phyloP scores from a whole-genome alignment of 2,888 invertebrate genomes.

The Harpalus rufipes region DNA sequence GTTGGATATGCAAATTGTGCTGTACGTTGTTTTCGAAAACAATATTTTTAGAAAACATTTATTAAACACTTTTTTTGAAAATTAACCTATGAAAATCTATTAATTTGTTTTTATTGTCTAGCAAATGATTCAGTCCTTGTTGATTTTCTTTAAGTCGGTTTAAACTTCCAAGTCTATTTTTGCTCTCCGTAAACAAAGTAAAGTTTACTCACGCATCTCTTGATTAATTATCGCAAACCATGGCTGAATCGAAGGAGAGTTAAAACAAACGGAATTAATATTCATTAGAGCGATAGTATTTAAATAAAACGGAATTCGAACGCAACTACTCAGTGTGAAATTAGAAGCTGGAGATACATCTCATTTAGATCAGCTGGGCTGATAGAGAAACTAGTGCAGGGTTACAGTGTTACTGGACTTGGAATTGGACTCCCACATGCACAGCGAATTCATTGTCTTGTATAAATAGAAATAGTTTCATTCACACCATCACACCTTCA shows the following conservation, averaged over 20 bases:
- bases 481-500: neutral
- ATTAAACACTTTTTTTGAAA: too few species aligned
- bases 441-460: neutral
- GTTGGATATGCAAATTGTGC: too few species aligned
- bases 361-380: conserved; percentile 58
- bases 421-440: neutral
- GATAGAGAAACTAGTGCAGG: conserved; percentile 31
- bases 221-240: conserved; percentile 59
- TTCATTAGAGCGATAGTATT: conserved; percentile 55
- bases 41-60: too few species aligned
- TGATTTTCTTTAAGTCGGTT: neutral
- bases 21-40: too few species aligned
- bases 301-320: conserved; percentile 54
- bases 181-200: conserved; percentile 3
- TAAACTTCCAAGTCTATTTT: neutral
- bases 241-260: conserved; percentile 43
- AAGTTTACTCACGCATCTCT: conserved; percentile 34
- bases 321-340: conserved; percentile 53
- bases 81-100: too few species aligned
- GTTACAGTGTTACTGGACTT: neutral
- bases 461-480: neutral
- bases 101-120: too few species aligned
- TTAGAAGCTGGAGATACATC: conserved; percentile 56
- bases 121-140: neutral
- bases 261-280: conserved; percentile 65